phyloP scores from a whole-genome alignment of 2,113 vertebrate genomes.

The Diglossa brunneiventris region DNA sequence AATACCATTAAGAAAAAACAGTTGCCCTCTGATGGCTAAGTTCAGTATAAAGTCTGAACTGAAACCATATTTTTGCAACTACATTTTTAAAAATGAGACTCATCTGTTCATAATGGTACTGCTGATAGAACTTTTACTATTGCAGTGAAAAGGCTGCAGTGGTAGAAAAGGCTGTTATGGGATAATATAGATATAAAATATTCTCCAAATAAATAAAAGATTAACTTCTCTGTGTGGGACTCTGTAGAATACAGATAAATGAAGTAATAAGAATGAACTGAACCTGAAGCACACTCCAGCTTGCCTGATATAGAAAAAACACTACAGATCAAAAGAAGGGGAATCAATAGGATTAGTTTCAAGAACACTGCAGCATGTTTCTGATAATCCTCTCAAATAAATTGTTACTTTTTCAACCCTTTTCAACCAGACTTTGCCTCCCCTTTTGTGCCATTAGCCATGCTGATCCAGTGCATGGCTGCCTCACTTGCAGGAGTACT shows the following conservation, averaged over 20 bases:
- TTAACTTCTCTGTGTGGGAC: neutral
- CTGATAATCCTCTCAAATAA: slow-evolving; percentile 5
- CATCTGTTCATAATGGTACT: neutral
- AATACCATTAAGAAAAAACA: neutral
- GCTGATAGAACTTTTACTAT: neutral
- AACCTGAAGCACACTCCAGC: neutral
- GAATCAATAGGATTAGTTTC: slow-evolving; percentile 33
- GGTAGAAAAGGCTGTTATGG: neutral
- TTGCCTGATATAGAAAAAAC: neutral
- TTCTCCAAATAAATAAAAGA: slow-evolving; percentile 39
- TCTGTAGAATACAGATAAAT: neutral
- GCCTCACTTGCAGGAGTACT: neutral
- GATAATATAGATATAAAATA: neutral
- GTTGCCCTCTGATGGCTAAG: neutral
- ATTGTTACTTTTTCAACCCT: neutral
- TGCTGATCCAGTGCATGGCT: neutral
- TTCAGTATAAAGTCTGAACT: neutral
- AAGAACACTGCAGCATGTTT: neutral
- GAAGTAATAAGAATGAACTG: neutral
- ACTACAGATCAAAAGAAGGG: neutral
- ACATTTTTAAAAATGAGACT: neutral
- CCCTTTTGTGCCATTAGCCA: neutral
- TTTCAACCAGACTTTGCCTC: neutral
- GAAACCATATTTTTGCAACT: neutral
- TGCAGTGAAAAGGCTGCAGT: neutral